Conservation (phyloP, 1,140 invertebrate genomes). For the Pantala flavescens region DNA sequence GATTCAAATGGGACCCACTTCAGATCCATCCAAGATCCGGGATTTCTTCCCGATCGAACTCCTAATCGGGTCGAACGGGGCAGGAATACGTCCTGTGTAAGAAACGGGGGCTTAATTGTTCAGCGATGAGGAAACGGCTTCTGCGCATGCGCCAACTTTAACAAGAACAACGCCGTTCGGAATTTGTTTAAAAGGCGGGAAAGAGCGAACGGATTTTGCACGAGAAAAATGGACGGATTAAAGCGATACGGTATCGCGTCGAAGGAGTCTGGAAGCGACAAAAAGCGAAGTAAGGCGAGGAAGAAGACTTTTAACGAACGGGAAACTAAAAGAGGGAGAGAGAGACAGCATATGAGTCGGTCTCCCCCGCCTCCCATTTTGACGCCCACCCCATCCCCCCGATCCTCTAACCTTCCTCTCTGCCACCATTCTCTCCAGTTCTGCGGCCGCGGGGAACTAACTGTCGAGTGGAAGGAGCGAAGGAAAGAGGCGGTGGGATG, state of each 20-base stretch:
- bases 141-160: too few relatives aligned
- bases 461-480: not conserved
- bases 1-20: too few relatives aligned
- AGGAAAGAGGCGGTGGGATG: not conserved
- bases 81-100: too few relatives aligned
- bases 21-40: too few relatives aligned
- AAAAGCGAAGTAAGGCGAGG: not conserved
- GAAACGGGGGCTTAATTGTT: too few relatives aligned
- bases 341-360: not conserved
- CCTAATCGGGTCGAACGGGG: too few relatives aligned
- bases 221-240: not conserved
- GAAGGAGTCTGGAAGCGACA: not conserved
- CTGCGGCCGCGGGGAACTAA: conserved; percentile 5
- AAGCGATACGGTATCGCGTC: not conserved
- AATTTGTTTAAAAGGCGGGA: too few relatives aligned
- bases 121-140: too few relatives aligned
- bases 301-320: not conserved
- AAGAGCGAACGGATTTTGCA: too few relatives aligned
- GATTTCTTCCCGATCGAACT: too few relatives aligned
- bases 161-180: too few relatives aligned
- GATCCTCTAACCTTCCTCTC: not conserved
- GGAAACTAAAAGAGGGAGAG: not conserved
- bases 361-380: not conserved
- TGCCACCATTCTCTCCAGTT: not conserved
- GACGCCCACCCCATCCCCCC: not conserved